These are phyloP conservation scores for Gila robusta DNA, from an alignment of 2,797 vertebrate species.

Conservation along the genomic window DNA sequence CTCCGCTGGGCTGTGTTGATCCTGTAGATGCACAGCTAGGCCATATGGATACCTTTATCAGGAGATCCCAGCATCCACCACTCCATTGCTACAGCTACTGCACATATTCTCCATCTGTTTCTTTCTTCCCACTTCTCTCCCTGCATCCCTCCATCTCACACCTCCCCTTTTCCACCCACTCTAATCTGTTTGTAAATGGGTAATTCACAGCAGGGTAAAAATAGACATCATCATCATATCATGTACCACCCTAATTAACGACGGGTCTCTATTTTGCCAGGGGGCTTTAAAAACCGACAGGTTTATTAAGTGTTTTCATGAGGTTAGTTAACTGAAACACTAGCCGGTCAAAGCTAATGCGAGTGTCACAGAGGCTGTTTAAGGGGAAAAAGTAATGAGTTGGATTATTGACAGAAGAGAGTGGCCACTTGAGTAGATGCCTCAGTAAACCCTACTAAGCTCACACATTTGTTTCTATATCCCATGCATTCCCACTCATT, in stretches of 20 bases:
- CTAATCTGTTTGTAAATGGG: slow-evolving; percentile 50
- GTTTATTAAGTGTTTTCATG: slow-evolving; percentile 55
- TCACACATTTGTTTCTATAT: slow-evolving; percentile 33
- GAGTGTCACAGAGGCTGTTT: slow-evolving; percentile 55
- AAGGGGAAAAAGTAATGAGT: slow-evolving; percentile 60
- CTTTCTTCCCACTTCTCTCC: slow-evolving; percentile 58
- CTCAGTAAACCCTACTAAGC: slow-evolving; percentile 44
- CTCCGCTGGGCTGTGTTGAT: slow-evolving; percentile 43
- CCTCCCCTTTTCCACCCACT: slow-evolving; percentile 51
- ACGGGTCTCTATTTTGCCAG: slow-evolving; percentile 32
- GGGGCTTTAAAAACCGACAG: slow-evolving; percentile 53
- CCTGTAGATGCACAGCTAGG: slow-evolving; percentile 71
- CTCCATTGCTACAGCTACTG: slow-evolving; percentile 79
- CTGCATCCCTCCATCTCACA: slow-evolving; percentile 45
- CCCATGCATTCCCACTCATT: background rate
- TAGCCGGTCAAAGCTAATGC: slow-evolving; percentile 40
- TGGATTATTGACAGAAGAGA: slow-evolving; percentile 63
- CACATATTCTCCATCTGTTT: slow-evolving; percentile 66
- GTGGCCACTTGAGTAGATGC: slow-evolving; percentile 56
- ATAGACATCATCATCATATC: slow-evolving; percentile 53
- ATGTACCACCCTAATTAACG: slow-evolving; percentile 56
- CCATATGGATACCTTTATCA: slow-evolving; percentile 82
- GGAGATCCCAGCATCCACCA: slow-evolving; percentile 81
- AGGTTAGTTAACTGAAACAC: slow-evolving; percentile 50
- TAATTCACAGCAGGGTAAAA: slow-evolving; percentile 55